These are phyloP conservation scores for Antheraea yamamai DNA, from an alignment of 2,888 invertebrate genomes.

Conservation along the genomic window DNA sequence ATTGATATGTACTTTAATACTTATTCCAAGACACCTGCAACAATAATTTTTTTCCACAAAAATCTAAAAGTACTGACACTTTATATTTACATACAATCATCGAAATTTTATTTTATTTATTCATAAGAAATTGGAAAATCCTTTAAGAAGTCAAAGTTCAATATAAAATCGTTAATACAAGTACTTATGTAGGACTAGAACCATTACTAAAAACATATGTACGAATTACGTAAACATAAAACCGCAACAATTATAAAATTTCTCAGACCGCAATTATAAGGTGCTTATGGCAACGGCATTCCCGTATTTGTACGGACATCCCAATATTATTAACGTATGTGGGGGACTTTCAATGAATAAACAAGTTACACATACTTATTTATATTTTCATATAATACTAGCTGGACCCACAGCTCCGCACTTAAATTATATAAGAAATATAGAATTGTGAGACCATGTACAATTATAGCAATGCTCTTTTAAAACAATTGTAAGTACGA, in stretches of 20 bases:
- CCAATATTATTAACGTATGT: neutral
- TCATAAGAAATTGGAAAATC: neutral
- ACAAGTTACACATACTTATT: neutral
- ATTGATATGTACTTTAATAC: too few relatives aligned
- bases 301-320: neutral
- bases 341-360: neutral
- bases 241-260: neutral
- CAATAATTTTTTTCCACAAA: too few relatives aligned
- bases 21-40: too few relatives aligned
- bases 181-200: neutral
- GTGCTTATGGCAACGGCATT: neutral
- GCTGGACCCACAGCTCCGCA: too few relatives aligned
- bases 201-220: neutral
- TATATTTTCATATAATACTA: too few relatives aligned
- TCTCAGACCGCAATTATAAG: slow-evolving; percentile 3
- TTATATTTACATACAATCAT: neutral
- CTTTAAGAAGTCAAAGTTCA: neutral
- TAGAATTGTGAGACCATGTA: too few relatives aligned
- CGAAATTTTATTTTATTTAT: neutral
- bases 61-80: too few relatives aligned
- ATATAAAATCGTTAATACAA: neutral
- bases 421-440: too few relatives aligned
- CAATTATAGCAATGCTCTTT: too few relatives aligned
- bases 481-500: too few relatives aligned
- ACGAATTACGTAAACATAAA: slow-evolving; percentile 2